These are phyloP conservation scores for Scomber japonicus DNA, from an alignment of 2,113 vertebrate genomes.

Conservation along the genomic window DNA sequence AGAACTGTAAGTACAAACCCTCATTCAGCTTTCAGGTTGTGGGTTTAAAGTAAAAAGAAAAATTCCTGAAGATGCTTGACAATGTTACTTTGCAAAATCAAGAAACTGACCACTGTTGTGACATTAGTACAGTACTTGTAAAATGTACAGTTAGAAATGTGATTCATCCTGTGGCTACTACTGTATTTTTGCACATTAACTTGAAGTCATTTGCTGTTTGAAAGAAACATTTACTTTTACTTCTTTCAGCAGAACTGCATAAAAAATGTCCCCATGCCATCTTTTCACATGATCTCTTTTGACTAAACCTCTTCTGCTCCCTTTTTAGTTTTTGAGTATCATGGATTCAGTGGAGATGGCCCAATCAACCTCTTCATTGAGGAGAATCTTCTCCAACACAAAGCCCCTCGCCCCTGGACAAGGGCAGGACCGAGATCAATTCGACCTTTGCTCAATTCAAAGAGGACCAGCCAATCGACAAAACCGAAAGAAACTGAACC, in stretches of 20 bases:
- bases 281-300: not conserved
- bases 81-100: not conserved
- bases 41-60: not conserved
- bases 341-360: conserved; percentile 91
- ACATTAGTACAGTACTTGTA: not conserved
- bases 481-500: conserved; percentile 39
- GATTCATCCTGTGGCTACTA: not conserved
- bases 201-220: no score
- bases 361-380: conserved; percentile 88
- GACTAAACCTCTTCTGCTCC: not conserved
- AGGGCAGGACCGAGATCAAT: conserved; percentile 61
- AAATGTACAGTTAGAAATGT: not conserved
- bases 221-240: not conserved
- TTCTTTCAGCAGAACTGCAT: not conserved
- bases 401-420: conserved; percentile 56
- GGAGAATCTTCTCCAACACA: conserved; percentile 92
- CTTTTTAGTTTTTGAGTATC: conserved; percentile 87
- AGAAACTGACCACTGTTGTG: not conserved
- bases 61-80: not conserved
- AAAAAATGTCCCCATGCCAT: no score
- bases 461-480: conserved; percentile 22
- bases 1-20: conserved; percentile 87
- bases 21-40: not conserved
- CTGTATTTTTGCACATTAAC: not conserved
- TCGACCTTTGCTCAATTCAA: not conserved